Conservation (phyloP, 2,797 vertebrate genomes). For the Periparus ater region DNA sequence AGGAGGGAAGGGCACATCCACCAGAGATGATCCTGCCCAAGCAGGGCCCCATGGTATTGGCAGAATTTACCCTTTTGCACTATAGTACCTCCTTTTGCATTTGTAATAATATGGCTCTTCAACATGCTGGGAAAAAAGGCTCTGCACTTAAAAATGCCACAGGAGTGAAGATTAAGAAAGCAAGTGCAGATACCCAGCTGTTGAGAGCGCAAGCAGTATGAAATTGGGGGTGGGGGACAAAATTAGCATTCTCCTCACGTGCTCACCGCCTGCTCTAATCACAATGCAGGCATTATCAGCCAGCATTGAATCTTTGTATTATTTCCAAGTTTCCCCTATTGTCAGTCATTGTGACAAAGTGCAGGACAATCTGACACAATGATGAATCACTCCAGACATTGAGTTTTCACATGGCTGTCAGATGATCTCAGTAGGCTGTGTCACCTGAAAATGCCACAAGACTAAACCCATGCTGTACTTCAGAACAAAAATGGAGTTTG, state of each 20-base stretch:
- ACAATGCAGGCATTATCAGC: constrained; percentile 84
- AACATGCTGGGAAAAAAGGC: background rate
- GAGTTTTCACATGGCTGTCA: constrained; percentile 88
- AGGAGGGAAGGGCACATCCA: background rate
- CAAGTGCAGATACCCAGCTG: constrained; percentile 26
- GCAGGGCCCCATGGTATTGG: rapidly evolving
- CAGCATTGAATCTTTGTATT: constrained; percentile 82
- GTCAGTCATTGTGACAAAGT: constrained; percentile 91
- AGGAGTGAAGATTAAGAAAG: constrained; percentile 41
- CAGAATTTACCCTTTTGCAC: background rate
- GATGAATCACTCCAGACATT: constrained; percentile 95
- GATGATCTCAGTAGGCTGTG: constrained; percentile 84
- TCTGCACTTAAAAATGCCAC: constrained; percentile 22
- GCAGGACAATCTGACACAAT: constrained; percentile 92
- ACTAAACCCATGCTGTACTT: constrained; percentile 20
- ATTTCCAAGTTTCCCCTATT: constrained; percentile 84
- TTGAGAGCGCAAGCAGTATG: constrained; percentile 64
- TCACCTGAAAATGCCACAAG: constrained; percentile 85
- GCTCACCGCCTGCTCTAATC: constrained; percentile 80
- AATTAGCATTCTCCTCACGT: constrained; percentile 73
- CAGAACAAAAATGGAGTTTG: constrained; percentile 43
- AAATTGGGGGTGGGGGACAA: constrained; percentile 19
- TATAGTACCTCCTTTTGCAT: background rate
- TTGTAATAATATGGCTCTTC: background rate
- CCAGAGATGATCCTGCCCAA: background rate